phyloP scores from a whole-genome alignment of 53 echinoderm and acorn worm species.

The Henricia sp. region DNA sequence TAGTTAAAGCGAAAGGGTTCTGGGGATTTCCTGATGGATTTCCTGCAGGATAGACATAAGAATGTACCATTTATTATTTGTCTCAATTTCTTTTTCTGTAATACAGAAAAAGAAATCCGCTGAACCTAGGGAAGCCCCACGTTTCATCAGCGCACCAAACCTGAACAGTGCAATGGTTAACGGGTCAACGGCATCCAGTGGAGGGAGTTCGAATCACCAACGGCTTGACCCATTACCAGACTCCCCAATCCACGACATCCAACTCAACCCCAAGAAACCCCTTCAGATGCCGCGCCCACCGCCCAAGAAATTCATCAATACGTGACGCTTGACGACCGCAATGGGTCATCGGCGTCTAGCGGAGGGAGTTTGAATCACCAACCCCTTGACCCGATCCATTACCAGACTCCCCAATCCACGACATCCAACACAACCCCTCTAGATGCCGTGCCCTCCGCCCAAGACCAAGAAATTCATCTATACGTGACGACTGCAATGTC shows the following conservation, averaged over 20 bases:
- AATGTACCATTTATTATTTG: background rate
- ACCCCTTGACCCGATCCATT: slow-evolving; percentile 69
- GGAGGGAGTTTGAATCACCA: background rate
- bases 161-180: slow-evolving; percentile 60
- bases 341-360: too few relatives aligned
- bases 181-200: slow-evolving; percentile 41
- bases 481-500: too few relatives aligned
- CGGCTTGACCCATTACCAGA: slow-evolving; percentile 85
- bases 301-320: slow-evolving; percentile 87
- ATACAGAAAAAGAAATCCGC: slow-evolving; percentile 72
- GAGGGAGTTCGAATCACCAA: slow-evolving; percentile 63
- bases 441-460: too few relatives aligned
- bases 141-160: slow-evolving; percentile 89
- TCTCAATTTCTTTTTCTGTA: slow-evolving; percentile 2
- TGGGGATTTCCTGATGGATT: background rate
- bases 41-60: background rate
- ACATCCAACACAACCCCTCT: slow-evolving; percentile 89
- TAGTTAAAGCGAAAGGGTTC: too few relatives aligned
- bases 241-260: slow-evolving; percentile 93
- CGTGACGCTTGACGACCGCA: slow-evolving; percentile 26
- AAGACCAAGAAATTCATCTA: too few relatives aligned
- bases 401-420: slow-evolving; percentile 93
- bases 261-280: slow-evolving; percentile 94
- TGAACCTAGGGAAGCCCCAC: slow-evolving; percentile 47
- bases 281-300: slow-evolving; percentile 76